These are phyloP conservation scores for Asobara japonica DNA, from an alignment of 1,140 invertebrate genomes.

Conservation along the genomic window DNA sequence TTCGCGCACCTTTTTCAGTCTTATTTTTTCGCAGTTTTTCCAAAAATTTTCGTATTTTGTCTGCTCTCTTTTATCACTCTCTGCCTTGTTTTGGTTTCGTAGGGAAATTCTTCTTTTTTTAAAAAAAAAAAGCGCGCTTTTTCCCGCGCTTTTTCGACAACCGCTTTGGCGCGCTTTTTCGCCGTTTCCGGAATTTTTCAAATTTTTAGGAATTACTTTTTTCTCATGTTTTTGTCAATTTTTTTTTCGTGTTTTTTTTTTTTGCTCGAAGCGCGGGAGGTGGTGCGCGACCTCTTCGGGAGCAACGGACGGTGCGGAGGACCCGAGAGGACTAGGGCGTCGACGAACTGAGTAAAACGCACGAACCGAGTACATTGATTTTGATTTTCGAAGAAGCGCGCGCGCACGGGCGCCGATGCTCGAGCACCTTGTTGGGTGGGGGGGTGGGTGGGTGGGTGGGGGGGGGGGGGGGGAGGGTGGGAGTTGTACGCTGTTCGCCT, in stretches of 20 bases:
- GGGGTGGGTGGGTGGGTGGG: not conserved
- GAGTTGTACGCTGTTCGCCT: constrained; percentile 21
- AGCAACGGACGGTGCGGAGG: constrained; percentile 40
- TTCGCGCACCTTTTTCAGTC: no score
- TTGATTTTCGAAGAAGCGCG: constrained; percentile 66
- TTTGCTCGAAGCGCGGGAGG: not conserved
- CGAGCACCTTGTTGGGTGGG: not conserved
- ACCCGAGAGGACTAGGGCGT: constrained; percentile 59
- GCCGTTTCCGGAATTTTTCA: not conserved
- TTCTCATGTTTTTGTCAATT: no score
- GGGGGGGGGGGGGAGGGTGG: not conserved
- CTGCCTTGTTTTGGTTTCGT: no score
- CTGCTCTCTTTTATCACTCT: no score
- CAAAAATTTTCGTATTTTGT: no score
- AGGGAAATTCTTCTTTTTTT: no score
- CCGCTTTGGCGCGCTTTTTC: no score
- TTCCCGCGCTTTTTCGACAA: no score
- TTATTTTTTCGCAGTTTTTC: no score
- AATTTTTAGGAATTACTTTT: no score
- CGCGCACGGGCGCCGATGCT: constrained; percentile 40
- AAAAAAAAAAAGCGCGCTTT: no score
- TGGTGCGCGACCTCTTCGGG: not conserved
- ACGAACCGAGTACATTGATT: constrained; percentile 63
- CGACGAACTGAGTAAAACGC: constrained; percentile 52
- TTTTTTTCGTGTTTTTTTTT: not conserved